Percentiles rank a stretch among this genome's conserved stretches.
These are phyloP conservation scores for Tokudaia muenninki DNA, from an alignment of 2,797 vertebrate species.

Conservation along the genomic window DNA sequence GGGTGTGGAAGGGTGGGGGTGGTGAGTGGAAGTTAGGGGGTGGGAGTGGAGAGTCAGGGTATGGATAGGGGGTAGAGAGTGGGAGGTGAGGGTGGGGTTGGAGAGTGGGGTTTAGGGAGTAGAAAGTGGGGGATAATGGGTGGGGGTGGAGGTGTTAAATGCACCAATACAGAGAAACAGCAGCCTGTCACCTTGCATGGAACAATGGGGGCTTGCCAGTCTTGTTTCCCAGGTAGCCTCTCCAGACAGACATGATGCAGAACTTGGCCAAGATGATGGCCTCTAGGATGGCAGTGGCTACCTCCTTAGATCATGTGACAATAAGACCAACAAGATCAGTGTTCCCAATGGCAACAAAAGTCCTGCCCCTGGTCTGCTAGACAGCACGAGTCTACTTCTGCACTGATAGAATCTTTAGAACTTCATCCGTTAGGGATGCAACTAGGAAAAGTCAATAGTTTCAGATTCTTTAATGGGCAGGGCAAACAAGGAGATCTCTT, in stretches of 20 bases:
- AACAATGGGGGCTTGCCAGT: background rate
- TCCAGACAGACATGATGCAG: background rate
- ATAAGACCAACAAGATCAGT: background rate
- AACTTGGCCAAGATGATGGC: background rate
- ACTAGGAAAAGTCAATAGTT: background rate
- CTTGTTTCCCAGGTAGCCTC: background rate
- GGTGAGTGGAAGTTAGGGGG: no score
- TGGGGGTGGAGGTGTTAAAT: background rate
- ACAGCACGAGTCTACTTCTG: background rate
- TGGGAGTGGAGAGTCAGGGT: no score
- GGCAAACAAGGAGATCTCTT: background rate
- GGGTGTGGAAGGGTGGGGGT: background rate
- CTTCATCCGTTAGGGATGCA: no score
- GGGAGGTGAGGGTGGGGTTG: no score
- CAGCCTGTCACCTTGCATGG: background rate
- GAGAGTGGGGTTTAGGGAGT: background rate
- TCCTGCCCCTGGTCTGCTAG: fast-evolving
- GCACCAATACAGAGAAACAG: background rate
- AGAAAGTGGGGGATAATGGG: no score
- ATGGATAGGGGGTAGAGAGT: no score
- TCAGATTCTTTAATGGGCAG: no score
- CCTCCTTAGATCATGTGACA: background rate
- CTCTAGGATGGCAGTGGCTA: background rate
- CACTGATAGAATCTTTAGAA: background rate
- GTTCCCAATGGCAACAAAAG: background rate